Base-by-base conservation (phyloP, 2,888 invertebrate species). In the Lamellibrachia satsuma region DNA sequence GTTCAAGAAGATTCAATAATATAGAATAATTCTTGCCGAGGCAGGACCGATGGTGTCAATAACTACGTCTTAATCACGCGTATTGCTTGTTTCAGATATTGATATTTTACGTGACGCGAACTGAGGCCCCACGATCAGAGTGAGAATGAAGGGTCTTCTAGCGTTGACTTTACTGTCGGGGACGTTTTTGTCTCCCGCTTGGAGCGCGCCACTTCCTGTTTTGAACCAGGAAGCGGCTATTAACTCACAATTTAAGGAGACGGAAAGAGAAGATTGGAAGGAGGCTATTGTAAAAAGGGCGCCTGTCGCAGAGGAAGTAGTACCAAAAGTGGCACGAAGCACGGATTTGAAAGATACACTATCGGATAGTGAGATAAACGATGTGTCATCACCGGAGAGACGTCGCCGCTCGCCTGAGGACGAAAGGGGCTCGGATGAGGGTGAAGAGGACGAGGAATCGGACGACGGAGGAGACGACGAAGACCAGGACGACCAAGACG, bases 111-210 rank as follows among this genome's bases (percentile, higher is more conserved):
- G 39, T 15, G 57, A 57, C 8, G 15, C 75, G 75, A 75, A 75
- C 75, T 75, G 75, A 15, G 75, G n/a, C 22, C n/a, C n/a, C 15
- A 6, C n/a, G 75, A 75, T n/a, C 3, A 75, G 75, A 22, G 75
- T 15, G n/a, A 75, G n/a, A 15, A 75, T 75, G 75, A 75, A 75
- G 75, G 22, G 15, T 75, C 75, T 75, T 22, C 75, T 75, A 15
- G 75, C 75, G 75, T 6, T 75, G 75, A 75, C 75, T n/a, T 75
- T 75, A 75, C n/a, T 75, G 6, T 75, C 75, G 75, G 15, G 75
- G 75, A 75, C 75, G 22, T 75, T 75, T 75, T n/a, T 75, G 75
- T 75, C 75, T 75, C 75, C 75, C 75, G 75, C 75, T 75, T 75
- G 75, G 75, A 75, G 75, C 75, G 75, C 75, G 15, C 75, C 75